Base-by-base conservation (phyloP, 2,113 vertebrate genomes). In the Tringa solitaria region DNA sequence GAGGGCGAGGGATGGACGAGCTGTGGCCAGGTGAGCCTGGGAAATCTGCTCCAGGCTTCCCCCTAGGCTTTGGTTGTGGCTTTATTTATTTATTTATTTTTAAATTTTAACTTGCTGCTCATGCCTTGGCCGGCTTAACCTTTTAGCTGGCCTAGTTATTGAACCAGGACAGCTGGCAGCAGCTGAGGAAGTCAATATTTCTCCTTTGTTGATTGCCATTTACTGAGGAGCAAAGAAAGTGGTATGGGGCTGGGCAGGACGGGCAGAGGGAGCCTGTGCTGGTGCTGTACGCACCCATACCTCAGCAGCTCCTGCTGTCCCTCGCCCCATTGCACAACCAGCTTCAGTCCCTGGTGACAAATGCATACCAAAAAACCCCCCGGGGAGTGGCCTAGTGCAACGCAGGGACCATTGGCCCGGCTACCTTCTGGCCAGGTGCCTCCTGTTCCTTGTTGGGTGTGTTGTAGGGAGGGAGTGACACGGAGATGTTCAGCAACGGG, bases 101-200 rank as follows among this genome's bases (percentile, higher is more conserved):
- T 63, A 2, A 35, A 28, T 75, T 87, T 87, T 48, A 85, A 68
- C 39, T 86, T 75, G 35, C 43, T 92, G 45, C 33, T 87, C 37
- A 9, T 72, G 45, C 61, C 28, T 85, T 6, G 4, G n/a, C 61
- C 48, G 41, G 46, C 88, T 95, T 96, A 96, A 95, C 69, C 74
- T 95, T 95, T 91, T 75, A 88, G n/a, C 72, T 95, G 64, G 32
- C 84, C 69, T 41, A 63, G 51, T 74, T 95, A 90, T 12, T 84
- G 86, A 95, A 75, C 23, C 63, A 41, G 51, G 59, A 18, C 45
- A 82, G 61, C 14, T 79, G 76, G 60, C 23, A n/a, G 81, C 75
- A n/a, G 32, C 51, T 54, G 75, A 85, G 46, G 35, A 70, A 68
- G 45, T 85, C 14, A 8, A 0, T 89, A 11, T 73, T 89, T 50